Conservation (phyloP, 2,888 invertebrate genomes). For the Phaonia tiefii region DNA sequence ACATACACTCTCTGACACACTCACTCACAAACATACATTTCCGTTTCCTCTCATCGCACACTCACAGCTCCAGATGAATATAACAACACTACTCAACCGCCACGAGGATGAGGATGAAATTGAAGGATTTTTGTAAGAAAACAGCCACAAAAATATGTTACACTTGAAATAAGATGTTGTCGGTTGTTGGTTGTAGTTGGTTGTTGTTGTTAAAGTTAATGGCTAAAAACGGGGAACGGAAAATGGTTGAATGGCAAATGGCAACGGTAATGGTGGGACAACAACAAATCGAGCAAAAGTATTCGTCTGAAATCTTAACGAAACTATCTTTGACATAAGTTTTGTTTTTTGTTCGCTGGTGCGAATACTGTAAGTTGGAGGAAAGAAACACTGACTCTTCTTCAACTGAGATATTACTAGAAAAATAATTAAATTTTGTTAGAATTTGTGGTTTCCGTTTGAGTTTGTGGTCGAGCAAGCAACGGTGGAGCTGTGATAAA, state of each 20-base stretch:
- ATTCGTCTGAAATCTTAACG: neutral
- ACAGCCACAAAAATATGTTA: slow-evolving; percentile 65
- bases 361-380: neutral
- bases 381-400: no score
- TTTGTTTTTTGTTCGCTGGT: neutral
- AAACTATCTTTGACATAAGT: slow-evolving; percentile 36
- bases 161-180: slow-evolving; percentile 59
- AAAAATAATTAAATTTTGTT: slow-evolving; percentile 32
- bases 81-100: slow-evolving; percentile 1
- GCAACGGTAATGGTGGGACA: neutral
- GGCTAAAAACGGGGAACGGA: slow-evolving; percentile 37
- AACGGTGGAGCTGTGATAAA: slow-evolving; percentile 24
- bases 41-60: neutral
- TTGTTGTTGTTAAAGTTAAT: slow-evolving; percentile 58
- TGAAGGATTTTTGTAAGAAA: slow-evolving; percentile 29
- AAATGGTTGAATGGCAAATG: neutral
- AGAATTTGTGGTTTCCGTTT: slow-evolving; percentile 18
- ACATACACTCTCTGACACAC: neutral
- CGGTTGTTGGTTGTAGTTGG: neutral
- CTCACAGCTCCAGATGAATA: neutral
- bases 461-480: neutral
- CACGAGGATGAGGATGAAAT: neutral
- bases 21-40: neutral
- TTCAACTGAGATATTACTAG: slow-evolving; percentile 1
- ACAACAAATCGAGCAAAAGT: slow-evolving; percentile 1